Base-by-base conservation (phyloP, 2,113 vertebrate species). In the Ceuthmochares aereus region DNA sequence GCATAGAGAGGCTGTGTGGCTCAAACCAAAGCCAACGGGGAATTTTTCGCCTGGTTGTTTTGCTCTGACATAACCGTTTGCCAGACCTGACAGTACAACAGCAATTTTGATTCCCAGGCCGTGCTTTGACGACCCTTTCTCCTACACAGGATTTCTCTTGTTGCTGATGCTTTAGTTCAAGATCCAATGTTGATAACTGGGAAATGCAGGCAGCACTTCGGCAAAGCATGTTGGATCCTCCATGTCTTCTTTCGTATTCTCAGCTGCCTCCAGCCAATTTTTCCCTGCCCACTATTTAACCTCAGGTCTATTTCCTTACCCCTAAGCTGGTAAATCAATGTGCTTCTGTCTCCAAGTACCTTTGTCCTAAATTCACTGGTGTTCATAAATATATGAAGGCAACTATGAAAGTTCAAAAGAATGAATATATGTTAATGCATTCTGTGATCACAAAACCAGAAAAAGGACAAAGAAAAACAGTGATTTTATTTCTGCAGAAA, bases 391-490 rank as follows among this genome's bases (percentile, higher is more conserved):
- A 72, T 10, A 27, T 2, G 2, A 95, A 80, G 60, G 54, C 47
- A 89, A 58, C 60, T 72, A 51, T 26, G 36, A 75, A 90, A 72
- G 37, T 32, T 64, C 6, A 92, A 80, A 94, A 91, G 88, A 88
- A 75, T 8, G 22, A 91, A 75, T 75, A 81, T 89, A 94, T 90
- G 83, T 72, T 89, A 87, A 91, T 94, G 37, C 75, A 94, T 93
- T 93, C 93, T 67, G 84, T 2, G 3, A 75, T 84, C 69, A 72
- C 74, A 89, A 94, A 89, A 86, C 21, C 66, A 81, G 73, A 86
- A 94, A 90, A 92, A 14, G 64, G 34, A 89, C 68, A 78, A 90
- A 92, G 84, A 20, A 84, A 90, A 92, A 19, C 66, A 93, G 51
- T 68, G 56, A 78, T 90, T 91, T 93, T 95, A 78, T 89, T 68